Conservation (phyloP, 2,797 vertebrate species). For the Uromys caudimaculatus region DNA sequence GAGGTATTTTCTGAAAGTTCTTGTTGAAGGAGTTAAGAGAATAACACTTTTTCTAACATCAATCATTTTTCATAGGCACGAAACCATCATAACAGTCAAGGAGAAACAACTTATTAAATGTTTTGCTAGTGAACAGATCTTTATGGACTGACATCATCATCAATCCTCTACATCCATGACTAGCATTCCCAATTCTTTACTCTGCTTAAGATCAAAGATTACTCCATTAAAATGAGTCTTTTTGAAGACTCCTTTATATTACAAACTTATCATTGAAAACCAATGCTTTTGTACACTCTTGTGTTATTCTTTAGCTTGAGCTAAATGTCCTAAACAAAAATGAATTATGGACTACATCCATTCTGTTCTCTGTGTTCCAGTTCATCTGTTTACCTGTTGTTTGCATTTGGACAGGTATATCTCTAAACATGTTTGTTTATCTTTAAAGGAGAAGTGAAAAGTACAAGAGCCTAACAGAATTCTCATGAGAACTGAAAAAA, state of each 20-base stretch:
- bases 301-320: not conserved
- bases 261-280: not conserved
- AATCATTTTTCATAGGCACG: constrained; percentile 70
- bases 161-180: constrained; percentile 47
- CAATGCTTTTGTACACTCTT: not conserved
- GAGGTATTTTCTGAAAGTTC: constrained; percentile 24
- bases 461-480: not conserved
- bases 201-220: constrained; percentile 51
- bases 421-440: not conserved
- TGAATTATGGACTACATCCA: not conserved
- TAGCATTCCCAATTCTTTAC: constrained; percentile 10
- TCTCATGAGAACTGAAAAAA: not conserved
- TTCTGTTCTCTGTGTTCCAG: not conserved
- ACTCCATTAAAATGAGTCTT: not conserved
- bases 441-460: not conserved
- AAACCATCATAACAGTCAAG: constrained; percentile 67
- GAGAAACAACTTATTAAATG: constrained; percentile 74
- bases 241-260: not conserved
- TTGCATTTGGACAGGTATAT: not conserved
- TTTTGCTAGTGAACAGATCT: constrained; percentile 52
- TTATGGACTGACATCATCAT: constrained; percentile 60
- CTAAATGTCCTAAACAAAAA: not conserved
- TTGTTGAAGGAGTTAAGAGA: constrained; percentile 61
- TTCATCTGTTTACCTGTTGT: not conserved
- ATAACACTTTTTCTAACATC: constrained; percentile 63